Base-by-base conservation (phyloP, 2,113 vertebrate species). In the Nicator chloris region DNA sequence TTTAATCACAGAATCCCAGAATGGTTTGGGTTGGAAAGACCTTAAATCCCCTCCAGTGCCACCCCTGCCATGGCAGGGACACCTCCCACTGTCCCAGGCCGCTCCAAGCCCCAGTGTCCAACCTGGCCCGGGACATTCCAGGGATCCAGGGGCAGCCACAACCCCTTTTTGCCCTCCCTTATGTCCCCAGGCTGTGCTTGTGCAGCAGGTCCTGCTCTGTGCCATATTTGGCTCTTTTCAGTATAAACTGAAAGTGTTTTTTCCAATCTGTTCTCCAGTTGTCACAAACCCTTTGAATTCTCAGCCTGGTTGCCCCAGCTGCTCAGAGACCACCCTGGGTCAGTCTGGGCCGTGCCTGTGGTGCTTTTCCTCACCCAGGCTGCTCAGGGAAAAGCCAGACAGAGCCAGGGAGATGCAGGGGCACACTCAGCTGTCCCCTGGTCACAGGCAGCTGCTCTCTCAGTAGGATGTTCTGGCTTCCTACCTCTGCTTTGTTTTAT, bases 11-110 rank as follows among this genome's bases (percentile, higher is more conserved):
- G 15, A 39, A 40, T 56, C 12, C n/a, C n/a, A 24, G 40, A 22
- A 10, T 11, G 15, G 22, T 73, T 84, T 73, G 69, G 28, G 1
- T 19, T 23, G n/a, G 18, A 56, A 31, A 2, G 30, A 84, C 28
- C 19, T 40, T 2, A n/a, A 39, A 56, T 33, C 28, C 7, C n/a
- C 33, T 2, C 11, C 39, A 7, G 2, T 35, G 0, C 28, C 28
- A 27, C 5, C 42, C 31, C 16, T 35, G 12, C 56, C 56, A 8
- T 24, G 64, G 31, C 80, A 61, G 56, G 56, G 45, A 26, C 68
- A 63, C 39, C 33, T 72, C 18, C 49, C 57, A 28, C 49, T 47
- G 6, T 18, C 39, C 81, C 81, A 63, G 56, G 68, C 6, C 53
- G 57, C 33, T 45, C 47, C 68, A 53, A 37, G 26, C 47, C 54